Evolutionary conservation across 2,797 vertebrate genomes (phyloP).

Genomic region (Eleutherodactylus coqui): DNA sequence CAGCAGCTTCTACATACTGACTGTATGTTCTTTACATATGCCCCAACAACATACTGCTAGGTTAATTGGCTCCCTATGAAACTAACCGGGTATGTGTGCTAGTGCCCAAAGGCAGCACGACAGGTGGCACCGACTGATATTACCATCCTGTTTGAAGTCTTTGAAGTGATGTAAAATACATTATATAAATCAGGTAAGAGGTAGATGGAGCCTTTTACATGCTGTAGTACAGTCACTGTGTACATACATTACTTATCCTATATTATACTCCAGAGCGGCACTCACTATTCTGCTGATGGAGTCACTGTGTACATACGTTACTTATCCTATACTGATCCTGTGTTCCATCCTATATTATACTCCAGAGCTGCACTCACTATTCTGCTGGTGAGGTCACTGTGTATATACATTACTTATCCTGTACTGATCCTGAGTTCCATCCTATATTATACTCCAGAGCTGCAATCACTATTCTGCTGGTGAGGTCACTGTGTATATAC

Average conservation of each 20-base stretch:
- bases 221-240: too few relatives aligned
- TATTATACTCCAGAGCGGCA: neutral
- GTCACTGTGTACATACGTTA: conserved; percentile 13
- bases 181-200: neutral
- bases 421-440: neutral
- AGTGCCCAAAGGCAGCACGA: neutral
- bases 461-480: neutral
- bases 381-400: neutral
- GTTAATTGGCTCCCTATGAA: conserved; percentile 11
- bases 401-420: neutral
- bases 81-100: neutral
- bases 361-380: neutral
- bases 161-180: conserved; percentile 15
- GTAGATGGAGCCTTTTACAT: neutral
- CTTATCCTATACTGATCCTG: neutral
- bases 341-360: neutral
- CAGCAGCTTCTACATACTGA: neutral
- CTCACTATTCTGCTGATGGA: neutral
- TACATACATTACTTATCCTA: neutral
- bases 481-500: neutral
- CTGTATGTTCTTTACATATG: neutral
- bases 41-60: conserved; percentile 8
- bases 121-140: conserved; percentile 4
- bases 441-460: neutral
- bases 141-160: neutral